These are phyloP conservation scores for Heterotilapia buettikoferi DNA, from an alignment of 2,113 vertebrate genomes.

Conservation along the genomic window DNA sequence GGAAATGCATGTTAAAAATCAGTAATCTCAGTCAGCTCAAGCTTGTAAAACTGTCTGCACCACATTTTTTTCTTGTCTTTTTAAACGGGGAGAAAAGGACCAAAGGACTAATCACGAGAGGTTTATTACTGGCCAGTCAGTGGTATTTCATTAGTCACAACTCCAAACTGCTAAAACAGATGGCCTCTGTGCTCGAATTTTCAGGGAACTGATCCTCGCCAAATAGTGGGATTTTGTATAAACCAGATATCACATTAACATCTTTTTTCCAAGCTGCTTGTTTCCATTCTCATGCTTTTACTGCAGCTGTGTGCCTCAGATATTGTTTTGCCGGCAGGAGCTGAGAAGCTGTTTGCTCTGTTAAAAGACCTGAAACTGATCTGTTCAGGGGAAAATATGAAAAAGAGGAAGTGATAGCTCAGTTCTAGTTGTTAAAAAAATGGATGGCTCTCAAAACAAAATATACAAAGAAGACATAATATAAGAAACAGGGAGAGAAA, in stretches of 20 bases:
- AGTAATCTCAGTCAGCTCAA: not conserved
- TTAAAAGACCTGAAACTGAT: not conserved
- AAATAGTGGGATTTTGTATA: conserved; percentile 22
- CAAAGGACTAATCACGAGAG: not conserved
- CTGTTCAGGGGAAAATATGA: not conserved
- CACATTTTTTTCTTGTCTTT: not conserved
- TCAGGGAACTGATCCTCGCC: not conserved
- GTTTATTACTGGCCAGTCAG: not conserved
- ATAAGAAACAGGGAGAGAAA: not conserved
- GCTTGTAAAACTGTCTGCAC: not conserved
- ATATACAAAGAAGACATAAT: not conserved
- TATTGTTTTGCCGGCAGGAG: conserved; percentile 6
- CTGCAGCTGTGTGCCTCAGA: not conserved
- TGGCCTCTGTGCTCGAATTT: conserved; percentile 7
- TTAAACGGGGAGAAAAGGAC: not conserved
- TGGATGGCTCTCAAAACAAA: not conserved
- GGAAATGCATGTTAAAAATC: not conserved
- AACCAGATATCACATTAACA: conserved; percentile 11
- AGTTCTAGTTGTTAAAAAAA: not conserved
- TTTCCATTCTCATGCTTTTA: conserved; percentile 25
- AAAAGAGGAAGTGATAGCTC: not conserved
- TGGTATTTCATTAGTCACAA: conserved; percentile 29
- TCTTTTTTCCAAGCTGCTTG: not conserved
- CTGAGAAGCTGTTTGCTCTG: not conserved
- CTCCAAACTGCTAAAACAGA: conserved; percentile 49